Evolutionary conservation across 2,113 vertebrate genomes (phyloP).

Genomic region (Ia io): DNA sequence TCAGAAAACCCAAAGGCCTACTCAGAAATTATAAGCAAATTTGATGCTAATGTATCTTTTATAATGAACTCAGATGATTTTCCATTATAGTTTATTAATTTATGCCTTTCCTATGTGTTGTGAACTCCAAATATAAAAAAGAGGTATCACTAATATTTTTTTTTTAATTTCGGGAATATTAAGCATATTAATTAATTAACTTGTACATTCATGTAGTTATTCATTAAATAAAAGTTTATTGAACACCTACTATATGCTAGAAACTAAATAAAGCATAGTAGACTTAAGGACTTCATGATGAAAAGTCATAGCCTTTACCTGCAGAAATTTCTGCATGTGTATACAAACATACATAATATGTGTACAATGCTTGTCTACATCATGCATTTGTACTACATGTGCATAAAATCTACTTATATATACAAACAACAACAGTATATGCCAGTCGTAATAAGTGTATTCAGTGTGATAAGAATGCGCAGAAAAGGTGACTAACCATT

Average conservation of each 20-base stretch:
- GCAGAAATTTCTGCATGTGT: background rate
- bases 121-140: background rate
- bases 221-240: background rate
- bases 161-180: background rate
- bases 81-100: background rate
- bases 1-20: background rate
- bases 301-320: background rate
- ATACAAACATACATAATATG: background rate
- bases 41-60: background rate
- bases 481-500: background rate
- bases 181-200: background rate
- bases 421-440: background rate
- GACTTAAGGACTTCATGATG: background rate
- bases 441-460: background rate
- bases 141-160: background rate
- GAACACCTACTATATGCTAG: background rate
- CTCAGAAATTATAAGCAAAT: background rate
- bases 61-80: background rate
- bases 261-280: background rate
- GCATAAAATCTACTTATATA: background rate
- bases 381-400: background rate
- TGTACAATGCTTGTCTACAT: background rate
- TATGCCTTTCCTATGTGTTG: background rate
- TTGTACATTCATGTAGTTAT: background rate
- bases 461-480: background rate